Evolutionary conservation across 2,888 invertebrate genomes (phyloP).

Genomic region (Tachina grossa): DNA sequence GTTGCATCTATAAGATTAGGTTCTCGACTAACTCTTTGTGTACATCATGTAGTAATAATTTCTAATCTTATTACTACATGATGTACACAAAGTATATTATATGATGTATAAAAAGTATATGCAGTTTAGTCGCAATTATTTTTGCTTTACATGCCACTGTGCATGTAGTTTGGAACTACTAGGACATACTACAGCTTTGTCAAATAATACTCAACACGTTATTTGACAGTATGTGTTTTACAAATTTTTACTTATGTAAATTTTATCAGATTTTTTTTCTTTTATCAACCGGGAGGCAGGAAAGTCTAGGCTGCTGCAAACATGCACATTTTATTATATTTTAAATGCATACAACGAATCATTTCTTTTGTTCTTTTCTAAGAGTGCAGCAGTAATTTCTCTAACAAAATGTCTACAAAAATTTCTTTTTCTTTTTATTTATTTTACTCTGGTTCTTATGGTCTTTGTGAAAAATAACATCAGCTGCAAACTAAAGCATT

Average conservation of each 20-base stretch:
- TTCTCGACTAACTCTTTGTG: too few species aligned
- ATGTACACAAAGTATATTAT: too few species aligned
- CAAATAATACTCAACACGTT: background rate
- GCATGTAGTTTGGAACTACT: background rate
- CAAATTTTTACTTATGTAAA: slow-evolving; percentile 24
- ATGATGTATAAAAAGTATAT: too few species aligned
- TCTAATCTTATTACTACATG: too few species aligned
- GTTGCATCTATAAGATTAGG: too few species aligned
- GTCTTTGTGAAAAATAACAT: slow-evolving; percentile 11
- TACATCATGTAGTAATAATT: too few species aligned
- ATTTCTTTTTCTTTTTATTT: slow-evolving; percentile 18
- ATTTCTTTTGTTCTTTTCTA: slow-evolving; percentile 48
- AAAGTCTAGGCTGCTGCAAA: slow-evolving; percentile 26
- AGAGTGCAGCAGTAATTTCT: slow-evolving; percentile 33
- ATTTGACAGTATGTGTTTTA: slow-evolving; percentile 5
- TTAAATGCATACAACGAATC: slow-evolving; percentile 52
- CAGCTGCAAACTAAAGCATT: slow-evolving; percentile 1
- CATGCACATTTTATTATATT: slow-evolving; percentile 13
- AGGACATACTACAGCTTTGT: background rate
- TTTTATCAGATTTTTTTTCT: background rate
- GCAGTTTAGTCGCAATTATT: too few species aligned
- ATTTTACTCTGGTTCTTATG: background rate
- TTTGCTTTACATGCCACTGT: too few species aligned
- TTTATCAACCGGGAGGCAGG: background rate
- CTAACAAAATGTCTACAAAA: slow-evolving; percentile 52